Conservation (phyloP, 2,888 invertebrate species). For the Drosophila suboccidentalis region DNA sequence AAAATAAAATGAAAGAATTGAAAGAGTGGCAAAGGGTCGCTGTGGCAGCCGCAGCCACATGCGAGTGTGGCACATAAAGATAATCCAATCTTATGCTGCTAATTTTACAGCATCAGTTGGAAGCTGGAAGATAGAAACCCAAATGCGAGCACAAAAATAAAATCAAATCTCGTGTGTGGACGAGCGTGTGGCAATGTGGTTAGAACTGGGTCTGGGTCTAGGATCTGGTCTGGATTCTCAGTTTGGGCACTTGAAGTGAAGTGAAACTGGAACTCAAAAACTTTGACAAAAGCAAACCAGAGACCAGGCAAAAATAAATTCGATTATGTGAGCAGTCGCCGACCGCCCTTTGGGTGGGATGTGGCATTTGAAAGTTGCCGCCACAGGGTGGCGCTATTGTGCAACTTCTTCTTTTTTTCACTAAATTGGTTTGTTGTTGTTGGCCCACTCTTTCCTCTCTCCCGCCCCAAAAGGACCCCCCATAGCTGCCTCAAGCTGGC, state of each 20-base stretch:
- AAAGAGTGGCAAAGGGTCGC: conserved; percentile 37
- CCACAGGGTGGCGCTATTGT: conserved; percentile 55
- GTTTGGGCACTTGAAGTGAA: conserved; percentile 28
- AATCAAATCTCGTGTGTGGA: conserved; percentile 71
- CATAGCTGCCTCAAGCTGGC: conserved; percentile 53
- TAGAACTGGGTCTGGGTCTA: background rate
- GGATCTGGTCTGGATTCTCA: background rate
- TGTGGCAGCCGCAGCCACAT: conserved; percentile 14
- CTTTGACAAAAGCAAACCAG: conserved; percentile 58
- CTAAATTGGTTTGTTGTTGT: conserved; percentile 3
- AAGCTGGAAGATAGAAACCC: conserved; percentile 46
- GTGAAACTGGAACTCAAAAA: conserved; percentile 62
- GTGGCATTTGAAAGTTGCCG: conserved; percentile 19
- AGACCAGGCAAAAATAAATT: conserved; percentile 72
- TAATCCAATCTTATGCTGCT: conserved; percentile 82
- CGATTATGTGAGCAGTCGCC: conserved; percentile 66
- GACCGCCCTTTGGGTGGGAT: conserved; percentile 5
- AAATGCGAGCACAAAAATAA: conserved; percentile 55
- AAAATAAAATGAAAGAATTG: conserved; percentile 15
- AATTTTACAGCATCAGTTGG: conserved; percentile 72
- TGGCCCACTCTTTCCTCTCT: background rate
- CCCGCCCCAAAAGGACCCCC: background rate
- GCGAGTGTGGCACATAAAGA: conserved; percentile 63
- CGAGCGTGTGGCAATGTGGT: conserved; percentile 70
- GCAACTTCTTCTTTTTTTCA: conserved; percentile 21